Conservation (phyloP, 2,888 invertebrate genomes). For the Synanthedon andrenaeformis region DNA sequence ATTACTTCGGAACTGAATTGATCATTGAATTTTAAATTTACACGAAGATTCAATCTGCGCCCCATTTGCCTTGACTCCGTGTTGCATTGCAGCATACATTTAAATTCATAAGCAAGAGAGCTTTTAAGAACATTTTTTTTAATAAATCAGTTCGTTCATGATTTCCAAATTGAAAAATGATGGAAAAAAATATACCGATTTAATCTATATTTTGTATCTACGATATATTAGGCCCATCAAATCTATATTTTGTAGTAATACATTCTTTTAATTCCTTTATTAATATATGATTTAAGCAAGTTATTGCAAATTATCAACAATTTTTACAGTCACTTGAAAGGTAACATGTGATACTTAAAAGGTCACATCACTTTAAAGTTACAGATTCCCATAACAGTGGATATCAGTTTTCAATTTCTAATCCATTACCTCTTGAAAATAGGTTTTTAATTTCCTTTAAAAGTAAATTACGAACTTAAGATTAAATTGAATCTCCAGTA, state of each 20-base stretch:
- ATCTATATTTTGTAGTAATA: too few species aligned
- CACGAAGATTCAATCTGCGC: slow-evolving; percentile 21
- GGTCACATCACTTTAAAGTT: not conserved
- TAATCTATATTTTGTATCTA: too few species aligned
- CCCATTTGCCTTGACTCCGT: slow-evolving; percentile 16
- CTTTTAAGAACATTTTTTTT: not conserved
- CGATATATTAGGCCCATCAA: too few species aligned
- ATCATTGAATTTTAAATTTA: slow-evolving; percentile 29
- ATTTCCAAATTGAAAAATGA: too few species aligned
- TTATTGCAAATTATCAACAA: too few species aligned
- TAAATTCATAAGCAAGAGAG: slow-evolving; percentile 11
- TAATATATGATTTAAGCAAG: too few species aligned
- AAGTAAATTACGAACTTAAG: slow-evolving; percentile 45
- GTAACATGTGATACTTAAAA: not conserved
- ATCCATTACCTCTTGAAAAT: slow-evolving; percentile 15
- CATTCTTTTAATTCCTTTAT: too few species aligned
- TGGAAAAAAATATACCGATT: too few species aligned
- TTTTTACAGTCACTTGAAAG: too few species aligned
- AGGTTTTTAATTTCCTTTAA: slow-evolving; percentile 44
- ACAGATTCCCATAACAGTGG: not conserved
- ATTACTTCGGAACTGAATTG: slow-evolving; percentile 13
- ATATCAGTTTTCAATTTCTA: not conserved
- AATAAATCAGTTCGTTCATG: too few species aligned
- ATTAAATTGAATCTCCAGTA: slow-evolving; percentile 51
- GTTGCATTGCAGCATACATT: slow-evolving; percentile 27